Evolutionary conservation across 1,140 invertebrate species (phyloP).

Genomic region (Drosophila azteca): DNA sequence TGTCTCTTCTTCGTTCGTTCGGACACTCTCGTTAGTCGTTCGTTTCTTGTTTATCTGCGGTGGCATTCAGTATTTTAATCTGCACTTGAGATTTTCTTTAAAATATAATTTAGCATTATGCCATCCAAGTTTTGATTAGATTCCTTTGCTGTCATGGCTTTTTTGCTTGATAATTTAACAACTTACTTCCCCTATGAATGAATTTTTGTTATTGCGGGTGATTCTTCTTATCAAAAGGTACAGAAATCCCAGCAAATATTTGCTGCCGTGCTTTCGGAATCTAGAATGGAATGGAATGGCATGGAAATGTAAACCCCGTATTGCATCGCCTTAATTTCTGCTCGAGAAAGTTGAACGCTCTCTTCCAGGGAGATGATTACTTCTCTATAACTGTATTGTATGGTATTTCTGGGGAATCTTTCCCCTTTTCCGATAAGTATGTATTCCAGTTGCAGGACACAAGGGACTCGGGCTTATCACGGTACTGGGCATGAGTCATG

Average conservation of each 20-base stretch:
- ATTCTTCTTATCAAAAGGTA: slow-evolving; percentile 25
- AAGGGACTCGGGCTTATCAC: slow-evolving; percentile 39
- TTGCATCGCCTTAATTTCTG: background rate
- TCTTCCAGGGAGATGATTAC: background rate
- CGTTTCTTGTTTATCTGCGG: slow-evolving; percentile 67
- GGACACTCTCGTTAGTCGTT: slow-evolving; percentile 31
- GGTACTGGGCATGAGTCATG: background rate
- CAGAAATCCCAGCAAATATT: slow-evolving; percentile 20
- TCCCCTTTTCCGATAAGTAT: slow-evolving; percentile 16
- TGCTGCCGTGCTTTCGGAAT: slow-evolving; percentile 9
- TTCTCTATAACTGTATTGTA: background rate
- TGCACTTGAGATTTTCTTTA: slow-evolving; percentile 61
- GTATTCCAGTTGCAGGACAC: slow-evolving; percentile 21
- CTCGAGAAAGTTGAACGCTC: slow-evolving; percentile 5
- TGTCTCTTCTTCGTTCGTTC: slow-evolving; percentile 61
- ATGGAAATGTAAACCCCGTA: background rate
- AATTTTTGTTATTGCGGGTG: slow-evolving; percentile 44
- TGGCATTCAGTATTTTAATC: slow-evolving; percentile 65
- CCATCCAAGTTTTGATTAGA: slow-evolving; percentile 60
- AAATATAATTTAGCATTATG: slow-evolving; percentile 67
- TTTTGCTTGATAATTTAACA: slow-evolving; percentile 61
- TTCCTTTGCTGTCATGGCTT: slow-evolving; percentile 40
- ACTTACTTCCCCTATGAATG: slow-evolving; percentile 69
- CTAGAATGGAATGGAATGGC: background rate
- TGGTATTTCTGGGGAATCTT: background rate